Percentiles rank a stretch among this genome's conserved stretches.
These are phyloP conservation scores for Rhimphoctona megacephalus DNA, from an alignment of 2,888 invertebrate genomes.

Conservation along the genomic window DNA sequence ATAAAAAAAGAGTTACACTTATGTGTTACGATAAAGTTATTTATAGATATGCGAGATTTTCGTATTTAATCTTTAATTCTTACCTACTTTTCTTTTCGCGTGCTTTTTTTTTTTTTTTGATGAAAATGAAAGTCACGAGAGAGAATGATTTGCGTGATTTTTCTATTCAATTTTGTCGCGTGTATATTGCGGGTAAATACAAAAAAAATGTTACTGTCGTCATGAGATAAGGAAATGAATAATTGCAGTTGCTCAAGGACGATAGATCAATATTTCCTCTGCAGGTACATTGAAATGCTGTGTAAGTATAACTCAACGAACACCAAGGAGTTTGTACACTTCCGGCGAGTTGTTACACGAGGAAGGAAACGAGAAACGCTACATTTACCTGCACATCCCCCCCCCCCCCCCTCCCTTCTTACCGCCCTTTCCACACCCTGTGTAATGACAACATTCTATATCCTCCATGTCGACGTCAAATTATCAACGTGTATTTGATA, in stretches of 20 bases:
- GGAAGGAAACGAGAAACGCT: conserved; percentile 15
- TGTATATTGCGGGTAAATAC: conserved; percentile 4
- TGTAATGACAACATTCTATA: conserved; percentile 61
- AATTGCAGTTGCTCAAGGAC: conserved; percentile 56
- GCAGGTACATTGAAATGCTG: conserved; percentile 45
- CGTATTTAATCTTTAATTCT: neutral
- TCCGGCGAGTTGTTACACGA: conserved; percentile 40
- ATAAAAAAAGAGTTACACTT: too few species aligned
- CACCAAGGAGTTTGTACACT: conserved; percentile 29
- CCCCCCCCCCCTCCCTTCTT: neutral
- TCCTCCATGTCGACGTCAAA: conserved; percentile 49
- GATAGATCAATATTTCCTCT: conserved; percentile 65
- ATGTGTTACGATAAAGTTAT: too few species aligned
- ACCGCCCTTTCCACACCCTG: neutral
- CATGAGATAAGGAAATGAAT: conserved; percentile 56
- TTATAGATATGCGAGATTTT: neutral
- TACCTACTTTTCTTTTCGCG: neutral
- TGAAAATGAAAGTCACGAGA: conserved; percentile 25
- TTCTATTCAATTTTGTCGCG: neutral
- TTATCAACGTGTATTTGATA: conserved; percentile 56
- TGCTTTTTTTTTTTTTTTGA: neutral
- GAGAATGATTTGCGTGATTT: conserved; percentile 22
- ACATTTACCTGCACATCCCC: conserved; percentile 9
- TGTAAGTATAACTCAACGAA: conserved; percentile 41
- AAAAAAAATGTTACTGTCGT: conserved; percentile 8